Evolutionary conservation across 1,140 invertebrate genomes (phyloP), one percentile per base, ranked within the genome.

Genomic region (Radopholus similis): DNA sequence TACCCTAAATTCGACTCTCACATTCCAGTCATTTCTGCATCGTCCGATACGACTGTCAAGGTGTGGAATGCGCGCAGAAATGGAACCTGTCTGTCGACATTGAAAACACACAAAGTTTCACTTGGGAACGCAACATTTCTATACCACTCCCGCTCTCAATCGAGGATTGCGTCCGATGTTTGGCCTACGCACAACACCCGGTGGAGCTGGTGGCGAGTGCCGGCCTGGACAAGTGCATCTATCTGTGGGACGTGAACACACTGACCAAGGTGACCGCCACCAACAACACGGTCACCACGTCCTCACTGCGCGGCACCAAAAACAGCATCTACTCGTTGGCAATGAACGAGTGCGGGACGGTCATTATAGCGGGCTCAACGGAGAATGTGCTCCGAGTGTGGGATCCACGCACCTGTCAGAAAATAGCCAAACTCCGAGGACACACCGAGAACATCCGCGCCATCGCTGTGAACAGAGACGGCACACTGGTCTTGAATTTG

Each of bases 191-290:
- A n/a, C 92, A 90, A 84, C 94, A 98, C 18, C 64, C 73, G 6
- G 21, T 90, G 78, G 96, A 99, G 83, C 89, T 92, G 83, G 93
- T 97, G 3, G 95, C 95, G 1, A 97, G 93, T 73, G 95, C 95
- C 8, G 95, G 96, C 3, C 86, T 99, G 49, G 96, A 99, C 83
- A 89, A 92, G 77, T 90, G 91, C 4, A 97, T 99, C 73, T 99
- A 95, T 83, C 84, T 99, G 47, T 99, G 96, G 95, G 95, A 98
- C 87, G 93, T 98, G 18, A 95, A 95, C 83, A 98, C 94, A 5
- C 86, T 98, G 30, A 97, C 94, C 18, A 94, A 94, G 34, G 85
- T 99, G 42, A 98, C 94, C 47, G 92, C 95, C 13, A 93, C 91
- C 75, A 98, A 98, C 83, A 98, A 98, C 83, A 98, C 94, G 53